Evolutionary conservation across 1,140 invertebrate species (phyloP).

Genomic region (Zaprionus kolodkinae): DNA sequence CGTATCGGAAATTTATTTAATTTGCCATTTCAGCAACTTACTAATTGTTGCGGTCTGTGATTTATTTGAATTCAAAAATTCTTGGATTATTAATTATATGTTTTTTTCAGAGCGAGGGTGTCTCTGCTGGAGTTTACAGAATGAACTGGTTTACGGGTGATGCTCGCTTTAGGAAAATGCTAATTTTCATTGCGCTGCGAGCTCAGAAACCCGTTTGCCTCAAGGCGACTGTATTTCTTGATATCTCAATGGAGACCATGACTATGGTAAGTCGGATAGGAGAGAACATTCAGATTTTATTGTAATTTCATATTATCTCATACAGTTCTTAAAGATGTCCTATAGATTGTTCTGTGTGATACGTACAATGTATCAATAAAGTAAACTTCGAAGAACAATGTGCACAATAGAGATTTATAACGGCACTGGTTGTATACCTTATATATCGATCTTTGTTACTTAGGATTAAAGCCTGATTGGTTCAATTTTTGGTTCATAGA

Average conservation of each 20-base stretch:
- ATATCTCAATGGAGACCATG: slow-evolving; percentile 55
- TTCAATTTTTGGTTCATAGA: no score
- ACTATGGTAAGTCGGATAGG: slow-evolving; percentile 26
- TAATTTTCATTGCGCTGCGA: slow-evolving; percentile 37
- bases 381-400: neutral
- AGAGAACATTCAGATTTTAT: neutral
- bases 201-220: slow-evolving; percentile 48
- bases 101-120: slow-evolving; percentile 32
- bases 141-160: slow-evolving; percentile 41
- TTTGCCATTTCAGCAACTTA: slow-evolving; percentile 52
- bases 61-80: neutral
- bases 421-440: no score
- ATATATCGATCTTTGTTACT: no score
- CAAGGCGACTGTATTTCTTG: slow-evolving; percentile 49
- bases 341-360: slow-evolving; percentile 39
- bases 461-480: no score
- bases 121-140: slow-evolving; percentile 45
- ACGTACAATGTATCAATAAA: slow-evolving; percentile 47
- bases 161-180: slow-evolving; percentile 48
- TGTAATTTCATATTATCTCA: neutral
- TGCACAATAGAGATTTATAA: neutral
- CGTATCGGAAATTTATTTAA: slow-evolving; percentile 47
- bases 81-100: neutral
- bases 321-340: slow-evolving; percentile 42
- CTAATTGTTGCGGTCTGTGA: slow-evolving; percentile 53